phyloP scores from a whole-genome alignment of 92 coral and sea anemone species.

The Isaurus tuberculatus region DNA sequence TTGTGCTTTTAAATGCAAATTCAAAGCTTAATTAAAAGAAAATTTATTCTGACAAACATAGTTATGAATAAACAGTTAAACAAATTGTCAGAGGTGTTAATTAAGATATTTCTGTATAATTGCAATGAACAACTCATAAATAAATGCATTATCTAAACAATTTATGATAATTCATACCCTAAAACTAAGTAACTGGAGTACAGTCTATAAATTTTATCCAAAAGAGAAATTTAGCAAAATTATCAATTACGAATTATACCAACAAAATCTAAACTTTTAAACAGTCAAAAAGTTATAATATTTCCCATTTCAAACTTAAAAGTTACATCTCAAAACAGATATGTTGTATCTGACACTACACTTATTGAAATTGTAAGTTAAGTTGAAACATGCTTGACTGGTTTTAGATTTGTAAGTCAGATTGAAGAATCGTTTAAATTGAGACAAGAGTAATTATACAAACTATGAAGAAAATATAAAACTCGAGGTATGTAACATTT shows the following conservation, averaged over 20 bases:
- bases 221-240: no score
- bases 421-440: not conserved
- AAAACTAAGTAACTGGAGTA: not conserved
- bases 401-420: not conserved
- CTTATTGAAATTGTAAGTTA: not conserved
- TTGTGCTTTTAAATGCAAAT: conserved; percentile 24
- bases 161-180: not conserved
- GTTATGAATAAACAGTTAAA: not conserved
- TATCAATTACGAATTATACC: no score
- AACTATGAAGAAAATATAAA: not conserved
- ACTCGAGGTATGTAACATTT: not conserved
- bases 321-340: not conserved
- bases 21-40: not conserved
- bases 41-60: conserved; percentile 3
- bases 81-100: not conserved
- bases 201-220: no score
- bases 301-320: no score
- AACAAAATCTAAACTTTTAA: no score
- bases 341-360: not conserved
- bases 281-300: no score
- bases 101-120: not conserved
- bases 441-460: not conserved
- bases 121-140: not conserved
- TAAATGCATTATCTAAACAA: not conserved
- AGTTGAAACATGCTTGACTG: not conserved